A percentile compares a stretch with the other conserved stretches of the same genome.
Conservation (phyloP, 2,113 vertebrate species). For the Laterallus jamaicensis region DNA sequence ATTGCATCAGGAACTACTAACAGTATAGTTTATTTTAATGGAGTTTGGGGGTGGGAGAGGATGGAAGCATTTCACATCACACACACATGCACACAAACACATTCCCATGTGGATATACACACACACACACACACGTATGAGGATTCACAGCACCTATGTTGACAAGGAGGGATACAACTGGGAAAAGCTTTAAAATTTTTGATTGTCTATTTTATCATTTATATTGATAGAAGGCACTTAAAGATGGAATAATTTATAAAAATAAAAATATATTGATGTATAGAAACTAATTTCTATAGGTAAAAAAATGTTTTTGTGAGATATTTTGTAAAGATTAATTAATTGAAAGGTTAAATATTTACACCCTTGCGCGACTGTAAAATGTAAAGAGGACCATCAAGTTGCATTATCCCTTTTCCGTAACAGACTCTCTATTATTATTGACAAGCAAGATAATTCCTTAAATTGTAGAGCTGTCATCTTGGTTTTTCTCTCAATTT, state of each 20-base stretch:
- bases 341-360: conserved; percentile 77
- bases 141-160: conserved; percentile 74
- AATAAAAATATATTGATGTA: conserved; percentile 86
- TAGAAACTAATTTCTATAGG: conserved; percentile 86
- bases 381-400: conserved; percentile 71
- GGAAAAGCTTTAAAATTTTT: conserved; percentile 76
- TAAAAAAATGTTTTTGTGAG: conserved; percentile 82
- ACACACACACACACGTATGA: conserved; percentile 25
- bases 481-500: conserved; percentile 23
- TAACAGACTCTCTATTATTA: conserved; percentile 50
- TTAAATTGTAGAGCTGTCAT: conserved; percentile 27
- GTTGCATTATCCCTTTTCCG: conserved; percentile 69
- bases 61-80: conserved; percentile 62
- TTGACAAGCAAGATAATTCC: conserved; percentile 55
- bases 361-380: conserved; percentile 72
- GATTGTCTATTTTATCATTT: conserved; percentile 91
- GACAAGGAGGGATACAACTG: conserved; percentile 77
- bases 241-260: conserved; percentile 90
- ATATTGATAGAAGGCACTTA: conserved; percentile 87
- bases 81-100: not conserved
- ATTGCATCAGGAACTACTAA: conserved; percentile 63
- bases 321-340: conserved; percentile 82
- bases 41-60: conserved; percentile 62
- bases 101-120: not conserved
- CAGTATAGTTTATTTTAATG: conserved; percentile 44